These are phyloP conservation scores for Acanthisitta chloris DNA, from an alignment of 2,113 vertebrate species.

Conservation along the genomic window DNA sequence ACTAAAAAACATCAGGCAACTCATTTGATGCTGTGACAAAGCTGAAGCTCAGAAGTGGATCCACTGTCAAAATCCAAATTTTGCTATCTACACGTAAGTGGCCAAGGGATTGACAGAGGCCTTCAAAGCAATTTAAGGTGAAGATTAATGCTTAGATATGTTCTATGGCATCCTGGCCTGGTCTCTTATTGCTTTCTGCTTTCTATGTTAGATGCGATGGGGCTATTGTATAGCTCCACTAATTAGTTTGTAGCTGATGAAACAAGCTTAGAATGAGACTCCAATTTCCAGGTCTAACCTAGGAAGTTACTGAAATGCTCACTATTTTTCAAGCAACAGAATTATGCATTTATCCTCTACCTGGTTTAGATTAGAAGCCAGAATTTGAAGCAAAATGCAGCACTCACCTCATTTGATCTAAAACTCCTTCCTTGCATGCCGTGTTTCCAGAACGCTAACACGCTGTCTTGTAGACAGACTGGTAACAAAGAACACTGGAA, in stretches of 20 bases:
- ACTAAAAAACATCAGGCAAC: background rate
- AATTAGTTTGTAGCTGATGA: background rate
- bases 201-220: background rate
- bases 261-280: background rate
- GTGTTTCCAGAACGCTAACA: constrained; percentile 96
- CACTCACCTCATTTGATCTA: constrained; percentile 92
- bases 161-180: background rate
- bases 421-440: constrained; percentile 98
- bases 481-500: constrained; percentile 38
- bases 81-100: background rate
- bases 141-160: background rate
- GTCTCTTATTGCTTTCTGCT: background rate
- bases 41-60: background rate
- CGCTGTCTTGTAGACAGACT: constrained; percentile 98
- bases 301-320: background rate
- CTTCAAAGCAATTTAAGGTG: background rate
- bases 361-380: background rate
- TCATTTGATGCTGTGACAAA: background rate
- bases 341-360: background rate
- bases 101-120: background rate
- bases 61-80: background rate
- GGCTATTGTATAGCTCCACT: background rate
- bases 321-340: background rate
- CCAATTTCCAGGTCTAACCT: background rate
- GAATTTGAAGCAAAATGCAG: background rate